A percentile compares a stretch with the other conserved stretches of the same genome.
Conservation (phyloP, 1,140 invertebrate genomes). For the Aporrectodea caliginosa region DNA sequence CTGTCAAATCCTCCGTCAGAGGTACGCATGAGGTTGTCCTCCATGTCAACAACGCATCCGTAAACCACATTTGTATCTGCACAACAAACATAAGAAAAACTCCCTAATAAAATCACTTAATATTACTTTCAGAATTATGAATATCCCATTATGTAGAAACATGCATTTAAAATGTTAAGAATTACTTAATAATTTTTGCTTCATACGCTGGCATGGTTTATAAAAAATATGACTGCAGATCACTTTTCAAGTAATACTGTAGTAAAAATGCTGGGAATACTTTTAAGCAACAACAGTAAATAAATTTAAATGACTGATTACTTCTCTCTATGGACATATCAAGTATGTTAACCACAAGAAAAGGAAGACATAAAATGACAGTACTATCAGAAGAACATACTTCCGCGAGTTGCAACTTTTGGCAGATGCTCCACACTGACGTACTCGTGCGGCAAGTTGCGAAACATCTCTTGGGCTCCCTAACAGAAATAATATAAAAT, state of each 20-base stretch:
- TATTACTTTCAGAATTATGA: background rate
- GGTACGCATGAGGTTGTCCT: conserved; percentile 87
- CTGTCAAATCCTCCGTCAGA: conserved; percentile 81
- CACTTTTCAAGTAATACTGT: too few relatives aligned
- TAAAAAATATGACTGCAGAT: too few relatives aligned
- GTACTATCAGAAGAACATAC: conserved; percentile 61
- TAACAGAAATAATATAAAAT: too few relatives aligned
- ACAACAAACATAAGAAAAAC: conserved; percentile 7
- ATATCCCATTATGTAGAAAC: background rate
- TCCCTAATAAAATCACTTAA: conserved; percentile 18
- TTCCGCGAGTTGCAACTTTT: conserved; percentile 93
- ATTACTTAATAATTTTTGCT: too few relatives aligned
- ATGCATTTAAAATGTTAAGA: too few relatives aligned
- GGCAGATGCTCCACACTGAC: conserved; percentile 88
- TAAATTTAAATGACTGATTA: too few relatives aligned
- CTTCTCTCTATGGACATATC: too few relatives aligned
- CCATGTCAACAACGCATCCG: conserved; percentile 82
- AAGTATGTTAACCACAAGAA: too few relatives aligned
- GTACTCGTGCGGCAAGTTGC: conserved; percentile 95
- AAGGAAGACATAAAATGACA: too few relatives aligned
- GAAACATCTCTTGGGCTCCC: conserved; percentile 96
- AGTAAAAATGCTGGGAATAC: too few relatives aligned
- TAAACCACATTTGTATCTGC: conserved; percentile 87
- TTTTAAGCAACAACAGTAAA: too few relatives aligned
- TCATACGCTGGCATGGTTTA: too few relatives aligned